phyloP scores from a whole-genome alignment of 2,797 vertebrate species.

The Manis pentadactyla region DNA sequence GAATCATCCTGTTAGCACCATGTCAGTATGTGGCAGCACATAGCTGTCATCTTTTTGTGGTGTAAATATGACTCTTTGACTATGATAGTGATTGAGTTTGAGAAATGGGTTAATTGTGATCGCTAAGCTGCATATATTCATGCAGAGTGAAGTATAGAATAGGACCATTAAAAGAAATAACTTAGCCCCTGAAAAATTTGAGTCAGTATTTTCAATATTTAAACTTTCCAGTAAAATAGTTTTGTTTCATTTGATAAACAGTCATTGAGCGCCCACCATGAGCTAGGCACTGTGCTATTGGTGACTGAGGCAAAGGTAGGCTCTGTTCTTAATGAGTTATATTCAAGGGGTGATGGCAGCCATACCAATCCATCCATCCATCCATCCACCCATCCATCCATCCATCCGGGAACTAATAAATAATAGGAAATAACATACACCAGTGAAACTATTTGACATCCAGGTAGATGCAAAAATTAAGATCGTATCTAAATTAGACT shows the following conservation, averaged over 20 bases:
- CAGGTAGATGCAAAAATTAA: not conserved
- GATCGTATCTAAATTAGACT: not conserved
- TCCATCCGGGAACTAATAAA: not conserved
- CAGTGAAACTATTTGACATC: not conserved
- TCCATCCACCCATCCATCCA: no score
- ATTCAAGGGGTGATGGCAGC: not conserved
- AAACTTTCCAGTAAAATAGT: not conserved
- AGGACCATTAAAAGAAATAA: not conserved
- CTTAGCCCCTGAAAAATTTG: not conserved
- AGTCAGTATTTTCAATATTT: not conserved
- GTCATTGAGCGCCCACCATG: not conserved
- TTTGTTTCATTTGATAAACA: not conserved
- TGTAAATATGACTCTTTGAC: not conserved
- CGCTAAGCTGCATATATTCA: not conserved
- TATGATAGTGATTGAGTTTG: not conserved
- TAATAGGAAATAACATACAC: not conserved
- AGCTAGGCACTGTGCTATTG: not conserved
- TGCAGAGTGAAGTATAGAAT: not conserved
- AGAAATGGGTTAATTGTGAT: not conserved
- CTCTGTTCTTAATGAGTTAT: not conserved
- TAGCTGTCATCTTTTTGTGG: fast-evolving
- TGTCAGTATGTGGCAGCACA: fast-evolving
- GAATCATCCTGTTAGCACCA: not conserved
- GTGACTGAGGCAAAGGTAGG: not conserved
- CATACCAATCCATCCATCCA: fast-evolving